These are phyloP conservation scores for Meandrina meandrites DNA, from an alignment of 92 coral and sea anemone species.

Conservation along the genomic window DNA sequence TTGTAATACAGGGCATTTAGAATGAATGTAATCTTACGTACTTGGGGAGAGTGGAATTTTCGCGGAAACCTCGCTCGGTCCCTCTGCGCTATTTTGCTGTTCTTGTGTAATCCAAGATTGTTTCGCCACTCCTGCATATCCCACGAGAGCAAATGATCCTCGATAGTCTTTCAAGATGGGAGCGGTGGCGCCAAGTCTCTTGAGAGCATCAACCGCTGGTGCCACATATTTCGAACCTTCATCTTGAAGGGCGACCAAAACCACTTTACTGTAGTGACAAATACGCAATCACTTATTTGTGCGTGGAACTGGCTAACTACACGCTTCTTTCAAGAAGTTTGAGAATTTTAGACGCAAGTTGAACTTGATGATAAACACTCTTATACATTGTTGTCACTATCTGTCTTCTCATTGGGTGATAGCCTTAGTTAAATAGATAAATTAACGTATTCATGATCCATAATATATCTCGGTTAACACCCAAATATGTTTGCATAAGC, in stretches of 20 bases:
- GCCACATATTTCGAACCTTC: neutral
- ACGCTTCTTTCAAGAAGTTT: too few relatives aligned
- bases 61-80: slow-evolving; percentile 29
- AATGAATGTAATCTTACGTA: neutral
- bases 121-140: slow-evolving; percentile 23
- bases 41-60: neutral
- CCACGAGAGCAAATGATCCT: slow-evolving; percentile 34
- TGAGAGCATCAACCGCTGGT: slow-evolving; percentile 20
- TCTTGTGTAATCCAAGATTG: slow-evolving; percentile 19
- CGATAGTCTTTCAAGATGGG: neutral
- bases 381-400: too few relatives aligned
- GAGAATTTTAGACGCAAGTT: too few relatives aligned
- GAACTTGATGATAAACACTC: too few relatives aligned
- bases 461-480: too few relatives aligned
- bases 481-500: too few relatives aligned
- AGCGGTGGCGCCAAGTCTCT: slow-evolving; percentile 30
- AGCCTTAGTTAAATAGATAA: too few relatives aligned
- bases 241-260: slow-evolving; percentile 47
- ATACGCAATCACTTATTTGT: too few relatives aligned
- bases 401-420: too few relatives aligned
- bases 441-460: too few relatives aligned
- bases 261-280: slow-evolving; percentile 18
- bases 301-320: too few relatives aligned
- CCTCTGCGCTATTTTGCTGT: neutral
- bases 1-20: too few relatives aligned